phyloP scores from a whole-genome alignment of 2,113 vertebrate genomes.

The Psephotus haematonotus region DNA sequence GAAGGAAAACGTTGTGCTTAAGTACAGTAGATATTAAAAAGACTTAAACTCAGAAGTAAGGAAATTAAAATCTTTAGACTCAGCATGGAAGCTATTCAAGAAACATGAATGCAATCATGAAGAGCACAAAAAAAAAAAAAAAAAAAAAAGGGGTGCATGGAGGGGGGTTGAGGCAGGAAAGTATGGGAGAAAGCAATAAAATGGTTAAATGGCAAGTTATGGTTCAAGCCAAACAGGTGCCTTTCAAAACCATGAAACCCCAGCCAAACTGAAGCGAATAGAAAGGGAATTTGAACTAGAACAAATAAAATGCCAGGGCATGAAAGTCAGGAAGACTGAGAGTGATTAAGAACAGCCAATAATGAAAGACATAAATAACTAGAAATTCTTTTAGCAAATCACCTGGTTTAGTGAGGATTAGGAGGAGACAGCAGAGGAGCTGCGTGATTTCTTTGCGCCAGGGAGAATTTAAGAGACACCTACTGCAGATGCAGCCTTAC shows the following conservation, averaged over 20 bases:
- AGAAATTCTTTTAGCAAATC: conserved; percentile 32
- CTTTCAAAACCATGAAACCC: neutral
- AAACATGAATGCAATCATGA: neutral
- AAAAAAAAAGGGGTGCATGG: neutral
- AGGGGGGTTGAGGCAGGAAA: neutral
- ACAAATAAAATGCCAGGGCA: neutral
- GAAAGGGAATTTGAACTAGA: neutral
- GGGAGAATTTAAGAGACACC: neutral
- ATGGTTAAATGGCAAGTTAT: neutral
- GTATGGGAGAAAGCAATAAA: neutral
- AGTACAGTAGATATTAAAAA: neutral
- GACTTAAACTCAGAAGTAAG: neutral
- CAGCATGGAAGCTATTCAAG: conserved; percentile 36
- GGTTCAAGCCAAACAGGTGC: conserved; percentile 44
- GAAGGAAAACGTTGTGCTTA: neutral
- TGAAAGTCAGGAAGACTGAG: neutral
- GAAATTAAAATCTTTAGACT: conserved; percentile 46
- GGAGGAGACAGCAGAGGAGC: neutral
- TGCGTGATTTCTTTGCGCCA: neutral
- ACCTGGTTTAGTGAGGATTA: neutral
- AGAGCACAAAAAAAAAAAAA: neutral
- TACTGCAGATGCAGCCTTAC: conserved; percentile 6
- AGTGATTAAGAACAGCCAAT: conserved; percentile 17
- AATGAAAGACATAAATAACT: conserved; percentile 10
- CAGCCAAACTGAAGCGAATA: neutral